phyloP scores from a whole-genome alignment of 2,797 vertebrate genomes.

The Petrocephalus sullivani region DNA sequence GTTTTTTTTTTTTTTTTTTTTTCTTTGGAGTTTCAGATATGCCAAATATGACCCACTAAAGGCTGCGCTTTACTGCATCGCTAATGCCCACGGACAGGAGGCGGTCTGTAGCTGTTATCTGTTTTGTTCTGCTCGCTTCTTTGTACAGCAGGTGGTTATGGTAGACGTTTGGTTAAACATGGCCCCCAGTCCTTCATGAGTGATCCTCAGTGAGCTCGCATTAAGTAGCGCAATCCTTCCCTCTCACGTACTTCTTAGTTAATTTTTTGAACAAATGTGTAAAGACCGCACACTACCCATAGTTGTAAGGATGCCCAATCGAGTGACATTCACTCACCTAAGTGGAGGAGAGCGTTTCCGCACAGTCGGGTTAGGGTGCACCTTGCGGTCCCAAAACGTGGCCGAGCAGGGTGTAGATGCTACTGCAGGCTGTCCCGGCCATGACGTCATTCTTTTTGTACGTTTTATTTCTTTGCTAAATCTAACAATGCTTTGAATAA shows the following conservation, averaged over 20 bases:
- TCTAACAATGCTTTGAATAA: conserved; percentile 53
- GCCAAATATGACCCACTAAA: conserved; percentile 32
- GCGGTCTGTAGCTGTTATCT: background rate
- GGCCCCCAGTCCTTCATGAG: conserved; percentile 8
- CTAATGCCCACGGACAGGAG: background rate
- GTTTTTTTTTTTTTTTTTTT: conserved; percentile 18
- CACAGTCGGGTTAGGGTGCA: conserved; percentile 48
- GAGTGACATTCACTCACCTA: conserved; percentile 72
- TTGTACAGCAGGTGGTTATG: conserved; percentile 26
- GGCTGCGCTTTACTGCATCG: conserved; percentile 27
- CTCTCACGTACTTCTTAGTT: conserved; percentile 41
- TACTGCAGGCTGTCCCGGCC: conserved; percentile 36
- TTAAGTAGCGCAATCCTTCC: conserved; percentile 15
- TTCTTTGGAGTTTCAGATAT: background rate
- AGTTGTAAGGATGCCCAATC: conserved; percentile 66
- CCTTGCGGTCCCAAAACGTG: conserved; percentile 52
- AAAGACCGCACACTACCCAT: conserved; percentile 48
- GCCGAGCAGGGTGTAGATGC: conserved; percentile 51
- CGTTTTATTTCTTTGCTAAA: conserved; percentile 40
- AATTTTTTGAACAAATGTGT: conserved; percentile 59
- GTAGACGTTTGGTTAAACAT: conserved; percentile 3
- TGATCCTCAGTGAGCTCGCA: conserved; percentile 20
- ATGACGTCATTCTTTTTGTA: conserved; percentile 32
- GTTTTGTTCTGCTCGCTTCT: conserved; percentile 3
- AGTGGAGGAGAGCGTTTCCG: conserved; percentile 41